Conservation (phyloP, 2,888 invertebrate genomes). For the Yponomeuta malinellus region DNA sequence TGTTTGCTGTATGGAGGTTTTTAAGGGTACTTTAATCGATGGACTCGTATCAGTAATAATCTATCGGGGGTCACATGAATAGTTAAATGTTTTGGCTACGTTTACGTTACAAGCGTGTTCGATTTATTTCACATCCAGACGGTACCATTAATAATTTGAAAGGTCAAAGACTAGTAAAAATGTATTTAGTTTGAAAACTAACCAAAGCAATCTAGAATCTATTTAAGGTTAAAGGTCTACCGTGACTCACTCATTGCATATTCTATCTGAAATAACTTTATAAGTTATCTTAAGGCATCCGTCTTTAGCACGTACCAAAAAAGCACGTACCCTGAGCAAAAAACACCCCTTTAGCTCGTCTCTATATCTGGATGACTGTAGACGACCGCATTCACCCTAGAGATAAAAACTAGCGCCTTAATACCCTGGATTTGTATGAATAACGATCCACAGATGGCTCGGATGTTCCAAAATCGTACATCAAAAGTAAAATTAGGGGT, state of each 20-base stretch:
- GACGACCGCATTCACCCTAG: slow-evolving; percentile 26
- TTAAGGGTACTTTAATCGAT: background rate
- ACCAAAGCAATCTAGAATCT: too few relatives aligned
- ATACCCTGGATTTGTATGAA: slow-evolving; percentile 51
- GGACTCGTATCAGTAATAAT: background rate
- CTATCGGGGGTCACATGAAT: background rate
- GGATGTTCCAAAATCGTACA: slow-evolving; percentile 32
- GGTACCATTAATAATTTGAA: background rate
- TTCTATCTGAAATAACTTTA: slow-evolving; percentile 25
- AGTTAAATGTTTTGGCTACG: background rate
- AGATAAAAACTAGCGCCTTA: slow-evolving; percentile 34
- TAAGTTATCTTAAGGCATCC: slow-evolving; percentile 22
- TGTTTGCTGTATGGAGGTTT: background rate
- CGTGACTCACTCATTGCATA: background rate
- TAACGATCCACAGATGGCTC: slow-evolving; percentile 61
- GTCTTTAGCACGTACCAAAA: slow-evolving; percentile 42
- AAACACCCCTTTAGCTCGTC: slow-evolving; percentile 22
- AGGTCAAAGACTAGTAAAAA: background rate
- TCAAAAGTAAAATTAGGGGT: slow-evolving; percentile 69
- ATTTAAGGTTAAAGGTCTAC: background rate
- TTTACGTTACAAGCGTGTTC: background rate
- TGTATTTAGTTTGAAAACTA: too few relatives aligned
- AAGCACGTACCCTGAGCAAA: slow-evolving; percentile 38
- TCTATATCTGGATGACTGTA: slow-evolving; percentile 32
- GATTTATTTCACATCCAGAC: background rate